phyloP scores from a whole-genome alignment of 64 coral and sea anemone species.

The Cladopsammia gracilis region DNA sequence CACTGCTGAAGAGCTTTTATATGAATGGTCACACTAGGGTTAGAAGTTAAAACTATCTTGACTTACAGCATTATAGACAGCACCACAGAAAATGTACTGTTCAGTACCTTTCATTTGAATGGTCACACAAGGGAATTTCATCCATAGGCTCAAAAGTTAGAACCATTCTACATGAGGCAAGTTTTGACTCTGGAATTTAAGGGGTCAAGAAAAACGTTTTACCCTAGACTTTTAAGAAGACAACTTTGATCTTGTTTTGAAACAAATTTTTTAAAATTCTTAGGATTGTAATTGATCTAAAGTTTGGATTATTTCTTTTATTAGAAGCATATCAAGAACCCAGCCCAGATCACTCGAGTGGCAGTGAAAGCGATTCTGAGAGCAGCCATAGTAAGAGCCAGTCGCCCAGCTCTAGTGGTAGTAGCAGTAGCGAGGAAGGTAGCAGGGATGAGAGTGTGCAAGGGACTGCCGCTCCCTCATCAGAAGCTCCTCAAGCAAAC shows the following conservation, averaged over 20 bases:
- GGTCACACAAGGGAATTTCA: too few relatives aligned
- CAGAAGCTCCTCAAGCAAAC: slow-evolving; percentile 34
- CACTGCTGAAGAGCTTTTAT: too few relatives aligned
- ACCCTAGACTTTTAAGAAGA: too few relatives aligned
- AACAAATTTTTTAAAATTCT: neutral
- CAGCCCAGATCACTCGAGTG: slow-evolving; percentile 66
- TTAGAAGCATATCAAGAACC: slow-evolving; percentile 56
- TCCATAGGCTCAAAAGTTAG: too few relatives aligned
- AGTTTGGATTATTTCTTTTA: neutral
- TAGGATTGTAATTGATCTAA: neutral
- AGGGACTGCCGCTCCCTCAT: slow-evolving; percentile 21
- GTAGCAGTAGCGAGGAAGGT: slow-evolving; percentile 70
- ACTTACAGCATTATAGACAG: too few relatives aligned
- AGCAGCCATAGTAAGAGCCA: slow-evolving; percentile 41
- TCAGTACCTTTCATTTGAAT: too few relatives aligned
- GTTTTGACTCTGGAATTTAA: too few relatives aligned
- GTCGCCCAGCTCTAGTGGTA: slow-evolving; percentile 69
- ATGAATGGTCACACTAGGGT: too few relatives aligned
- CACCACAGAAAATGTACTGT: too few relatives aligned
- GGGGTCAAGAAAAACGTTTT: too few relatives aligned
- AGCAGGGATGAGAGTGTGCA: slow-evolving; percentile 65
- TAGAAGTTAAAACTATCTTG: too few relatives aligned
- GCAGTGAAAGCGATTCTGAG: slow-evolving; percentile 70
- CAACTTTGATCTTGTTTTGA: neutral
- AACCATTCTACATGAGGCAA: too few relatives aligned